Conservation (phyloP, 1,140 invertebrate species). For the Drosophila cardini region DNA sequence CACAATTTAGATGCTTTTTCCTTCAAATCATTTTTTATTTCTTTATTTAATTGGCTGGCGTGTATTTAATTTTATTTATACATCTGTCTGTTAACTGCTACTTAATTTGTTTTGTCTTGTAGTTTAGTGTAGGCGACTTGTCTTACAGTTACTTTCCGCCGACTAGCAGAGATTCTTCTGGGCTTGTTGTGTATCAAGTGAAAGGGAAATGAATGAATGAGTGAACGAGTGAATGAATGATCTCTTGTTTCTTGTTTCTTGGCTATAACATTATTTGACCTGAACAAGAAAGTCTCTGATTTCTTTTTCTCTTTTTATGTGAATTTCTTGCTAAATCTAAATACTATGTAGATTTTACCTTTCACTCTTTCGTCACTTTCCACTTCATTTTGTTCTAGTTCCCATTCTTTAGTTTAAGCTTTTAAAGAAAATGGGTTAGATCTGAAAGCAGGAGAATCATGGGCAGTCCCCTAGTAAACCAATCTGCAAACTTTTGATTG, state of each 20-base stretch:
- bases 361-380: conserved; percentile 21
- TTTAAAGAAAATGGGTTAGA: no score
- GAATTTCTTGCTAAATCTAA: conserved; percentile 22
- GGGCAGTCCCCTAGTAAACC: no score
- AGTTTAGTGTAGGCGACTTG: conserved; percentile 5
- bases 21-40: conserved; percentile 39
- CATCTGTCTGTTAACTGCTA: conserved; percentile 18
- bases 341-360: conserved; percentile 26
- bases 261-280: conserved; percentile 44
- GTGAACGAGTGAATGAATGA: conserved; percentile 43
- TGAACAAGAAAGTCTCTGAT: conserved; percentile 46
- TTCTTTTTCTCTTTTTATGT: conserved; percentile 47
- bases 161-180: background rate
- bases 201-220: conserved; percentile 56
- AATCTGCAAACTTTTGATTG: no score
- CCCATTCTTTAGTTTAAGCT: background rate
- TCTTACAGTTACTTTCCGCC: conserved; percentile 6
- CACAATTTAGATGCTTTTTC: conserved; percentile 59
- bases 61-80: conserved; percentile 38
- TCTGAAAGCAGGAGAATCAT: no score
- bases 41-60: conserved; percentile 50
- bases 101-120: background rate
- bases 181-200: conserved; percentile 34
- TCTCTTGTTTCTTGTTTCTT: conserved; percentile 34
- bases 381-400: conserved; percentile 6